These are phyloP conservation scores for Helostoma temminkii DNA, from an alignment of 2,797 vertebrate species.

Conservation along the genomic window DNA sequence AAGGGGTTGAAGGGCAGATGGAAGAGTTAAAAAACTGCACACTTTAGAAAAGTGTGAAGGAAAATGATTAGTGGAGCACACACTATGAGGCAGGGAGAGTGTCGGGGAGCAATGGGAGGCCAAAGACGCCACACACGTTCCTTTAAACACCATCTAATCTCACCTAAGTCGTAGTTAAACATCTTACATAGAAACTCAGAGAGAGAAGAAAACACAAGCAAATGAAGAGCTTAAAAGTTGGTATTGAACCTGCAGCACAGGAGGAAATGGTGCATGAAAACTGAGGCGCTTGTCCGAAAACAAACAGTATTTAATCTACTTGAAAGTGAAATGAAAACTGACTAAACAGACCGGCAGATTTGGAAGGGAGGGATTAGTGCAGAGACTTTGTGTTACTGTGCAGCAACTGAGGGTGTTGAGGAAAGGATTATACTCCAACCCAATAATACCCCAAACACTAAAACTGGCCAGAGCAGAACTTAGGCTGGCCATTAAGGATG, in stretches of 20 bases:
- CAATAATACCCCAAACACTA: constrained; percentile 40
- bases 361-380: constrained; percentile 57
- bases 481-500: background rate
- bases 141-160: constrained; percentile 73
- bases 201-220: constrained; percentile 47
- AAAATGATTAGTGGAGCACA: constrained; percentile 70
- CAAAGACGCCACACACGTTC: constrained; percentile 57
- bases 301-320: constrained; percentile 71
- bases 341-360: constrained; percentile 72
- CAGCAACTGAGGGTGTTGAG: constrained; percentile 52
- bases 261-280: constrained; percentile 48
- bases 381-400: constrained; percentile 62
- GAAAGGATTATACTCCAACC: constrained; percentile 55
- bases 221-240: constrained; percentile 71
- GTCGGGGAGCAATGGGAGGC: constrained; percentile 70
- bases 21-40: constrained; percentile 69
- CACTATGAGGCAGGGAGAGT: constrained; percentile 56
- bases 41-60: constrained; percentile 69
- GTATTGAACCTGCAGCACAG: constrained; percentile 49
- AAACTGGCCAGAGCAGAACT: constrained; percentile 28
- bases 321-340: constrained; percentile 71
- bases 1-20: constrained; percentile 70
- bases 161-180: constrained; percentile 67
- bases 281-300: constrained; percentile 51
- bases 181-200: constrained; percentile 64